A percentile compares a stretch with the other conserved stretches of the same genome.
phyloP scores from a whole-genome alignment of 2,113 vertebrate species.

The Malurus melanocephalus region DNA sequence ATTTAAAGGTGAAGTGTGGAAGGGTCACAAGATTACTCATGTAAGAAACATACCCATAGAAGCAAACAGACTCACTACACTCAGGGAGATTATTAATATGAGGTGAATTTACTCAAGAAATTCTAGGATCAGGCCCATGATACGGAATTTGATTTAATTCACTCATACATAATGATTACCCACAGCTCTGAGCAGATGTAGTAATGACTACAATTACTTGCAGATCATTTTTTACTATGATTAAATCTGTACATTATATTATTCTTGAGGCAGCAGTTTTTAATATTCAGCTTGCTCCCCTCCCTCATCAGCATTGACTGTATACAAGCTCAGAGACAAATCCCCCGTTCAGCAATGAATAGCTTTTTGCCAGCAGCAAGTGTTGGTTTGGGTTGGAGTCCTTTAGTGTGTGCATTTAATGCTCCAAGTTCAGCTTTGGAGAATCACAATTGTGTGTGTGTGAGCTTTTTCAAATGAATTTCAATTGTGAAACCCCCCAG shows the following conservation, averaged over 20 bases:
- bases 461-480: not conserved
- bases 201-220: constrained; percentile 67
- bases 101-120: constrained; percentile 16
- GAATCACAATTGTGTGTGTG: not conserved
- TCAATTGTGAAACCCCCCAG: not conserved
- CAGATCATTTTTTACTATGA: constrained; percentile 65
- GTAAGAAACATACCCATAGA: not conserved
- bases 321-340: constrained; percentile 6
- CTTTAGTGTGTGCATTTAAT: not conserved
- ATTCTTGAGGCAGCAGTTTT: constrained; percentile 56
- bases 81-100: not conserved
- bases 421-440: not conserved
- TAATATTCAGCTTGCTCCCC: constrained; percentile 43
- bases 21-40: not conserved
- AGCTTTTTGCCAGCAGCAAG: not conserved
- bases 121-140: constrained; percentile 36
- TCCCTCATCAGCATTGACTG: constrained; percentile 17
- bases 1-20: not conserved
- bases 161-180: constrained; percentile 61
- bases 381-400: not conserved
- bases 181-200: constrained; percentile 61
- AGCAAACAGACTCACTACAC: not conserved
- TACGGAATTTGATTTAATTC: constrained; percentile 55
- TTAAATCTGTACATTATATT: constrained; percentile 58
- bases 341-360: not conserved